A percentile compares a stretch with the other conserved stretches of the same genome.
These are phyloP conservation scores for Cheilosia grossa DNA, from an alignment of 2,888 invertebrate species.

Conservation along the genomic window DNA sequence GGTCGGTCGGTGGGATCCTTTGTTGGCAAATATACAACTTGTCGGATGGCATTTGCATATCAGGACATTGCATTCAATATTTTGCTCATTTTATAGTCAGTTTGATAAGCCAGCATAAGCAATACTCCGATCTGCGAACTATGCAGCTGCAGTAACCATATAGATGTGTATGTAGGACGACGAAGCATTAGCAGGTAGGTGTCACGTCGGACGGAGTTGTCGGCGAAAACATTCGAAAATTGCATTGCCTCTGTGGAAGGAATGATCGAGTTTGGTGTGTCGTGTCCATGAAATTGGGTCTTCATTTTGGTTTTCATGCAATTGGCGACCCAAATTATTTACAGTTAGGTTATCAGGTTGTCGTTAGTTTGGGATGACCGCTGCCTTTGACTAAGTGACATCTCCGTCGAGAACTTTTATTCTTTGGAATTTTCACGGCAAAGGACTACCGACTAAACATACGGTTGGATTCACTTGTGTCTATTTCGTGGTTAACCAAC, in stretches of 20 bases:
- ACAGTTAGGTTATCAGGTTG: slow-evolving; percentile 17
- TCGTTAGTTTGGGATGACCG: neutral
- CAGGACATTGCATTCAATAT: slow-evolving; percentile 75
- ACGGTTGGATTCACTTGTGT: too few relatives aligned
- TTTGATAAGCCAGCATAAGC: slow-evolving; percentile 72
- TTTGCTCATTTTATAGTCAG: slow-evolving; percentile 71
- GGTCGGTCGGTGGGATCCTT: slow-evolving; percentile 4
- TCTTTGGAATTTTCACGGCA: too few relatives aligned
- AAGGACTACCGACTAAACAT: too few relatives aligned
- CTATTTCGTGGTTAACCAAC: too few relatives aligned
- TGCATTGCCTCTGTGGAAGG: slow-evolving; percentile 54
- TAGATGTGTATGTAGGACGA: neutral
- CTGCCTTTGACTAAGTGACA: neutral
- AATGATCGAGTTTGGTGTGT: slow-evolving; percentile 37
- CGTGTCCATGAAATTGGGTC: slow-evolving; percentile 57
- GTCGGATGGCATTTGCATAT: slow-evolving; percentile 72
- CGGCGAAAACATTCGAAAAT: slow-evolving; percentile 49
- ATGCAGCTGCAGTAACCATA: slow-evolving; percentile 27
- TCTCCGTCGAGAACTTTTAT: too few relatives aligned
- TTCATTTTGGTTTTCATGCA: slow-evolving; percentile 42
- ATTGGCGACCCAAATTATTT: slow-evolving; percentile 20
- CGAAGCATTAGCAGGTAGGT: slow-evolving; percentile 27
- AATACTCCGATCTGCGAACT: slow-evolving; percentile 44
- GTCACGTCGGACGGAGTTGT: slow-evolving; percentile 55
- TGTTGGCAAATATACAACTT: slow-evolving; percentile 67